These are phyloP conservation scores for Aramus guarauna DNA, from an alignment of 2,113 vertebrate species.

Conservation along the genomic window DNA sequence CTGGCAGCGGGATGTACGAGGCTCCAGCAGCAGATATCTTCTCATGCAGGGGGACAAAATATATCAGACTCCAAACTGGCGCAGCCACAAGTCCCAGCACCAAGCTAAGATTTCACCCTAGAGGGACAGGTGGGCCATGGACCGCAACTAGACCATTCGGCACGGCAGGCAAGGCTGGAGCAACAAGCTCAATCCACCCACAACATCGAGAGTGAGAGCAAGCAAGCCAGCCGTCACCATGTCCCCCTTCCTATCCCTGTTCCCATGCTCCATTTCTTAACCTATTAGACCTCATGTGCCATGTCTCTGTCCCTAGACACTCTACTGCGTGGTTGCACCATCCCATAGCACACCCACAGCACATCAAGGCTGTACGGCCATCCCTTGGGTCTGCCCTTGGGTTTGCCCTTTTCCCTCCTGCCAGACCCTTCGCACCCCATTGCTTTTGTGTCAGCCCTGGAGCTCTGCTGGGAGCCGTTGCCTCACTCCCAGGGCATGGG, in stretches of 20 bases:
- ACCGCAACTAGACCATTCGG: accelerated
- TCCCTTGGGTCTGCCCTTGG: neutral
- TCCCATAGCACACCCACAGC: neutral
- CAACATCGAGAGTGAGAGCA: neutral
- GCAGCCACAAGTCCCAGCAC: neutral
- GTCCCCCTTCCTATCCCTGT: neutral
- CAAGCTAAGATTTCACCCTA: neutral
- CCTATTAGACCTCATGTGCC: neutral
- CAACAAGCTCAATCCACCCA: too few relatives aligned
- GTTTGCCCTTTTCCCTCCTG: neutral
- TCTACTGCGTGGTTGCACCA: accelerated
- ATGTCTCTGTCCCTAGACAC: accelerated
- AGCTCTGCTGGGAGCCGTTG: neutral
- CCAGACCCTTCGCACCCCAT: accelerated
- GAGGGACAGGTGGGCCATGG: neutral
- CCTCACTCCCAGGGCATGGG: neutral
- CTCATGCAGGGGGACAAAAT: neutral
- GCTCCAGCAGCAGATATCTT: neutral
- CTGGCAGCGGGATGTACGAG: neutral
- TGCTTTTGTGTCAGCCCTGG: neutral
- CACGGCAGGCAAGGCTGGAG: neutral
- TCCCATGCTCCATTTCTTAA: neutral
- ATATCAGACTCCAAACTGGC: neutral
- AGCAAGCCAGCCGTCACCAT: neutral
- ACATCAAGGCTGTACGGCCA: accelerated